Percentiles rank a stretch among this genome's conserved stretches.
These are phyloP conservation scores for Sarcophilus harrisii DNA, from an alignment of 2,797 vertebrate species.

Conservation along the genomic window DNA sequence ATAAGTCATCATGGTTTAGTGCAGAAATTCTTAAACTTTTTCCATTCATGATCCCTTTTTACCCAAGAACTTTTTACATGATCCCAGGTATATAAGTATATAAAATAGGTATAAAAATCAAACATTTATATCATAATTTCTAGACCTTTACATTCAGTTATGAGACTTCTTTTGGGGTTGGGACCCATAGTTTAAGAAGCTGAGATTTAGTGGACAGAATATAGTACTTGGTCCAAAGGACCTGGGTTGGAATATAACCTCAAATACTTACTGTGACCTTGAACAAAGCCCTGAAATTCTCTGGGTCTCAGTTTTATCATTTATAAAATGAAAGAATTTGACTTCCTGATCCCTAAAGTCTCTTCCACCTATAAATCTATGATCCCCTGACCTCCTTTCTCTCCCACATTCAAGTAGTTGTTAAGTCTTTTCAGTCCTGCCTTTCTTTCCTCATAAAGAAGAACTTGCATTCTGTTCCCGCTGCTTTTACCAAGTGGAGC, in stretches of 20 bases:
- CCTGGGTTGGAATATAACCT: not conserved
- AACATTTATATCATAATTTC: too few relatives aligned
- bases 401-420: too few relatives aligned
- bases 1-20: not conserved
- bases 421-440: too few relatives aligned
- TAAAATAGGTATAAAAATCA: too few relatives aligned
- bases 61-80: too few relatives aligned
- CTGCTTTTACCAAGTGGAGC: not conserved
- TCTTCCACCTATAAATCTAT: not conserved
- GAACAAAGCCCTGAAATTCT: not conserved
- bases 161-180: too few relatives aligned
- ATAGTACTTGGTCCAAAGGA: not conserved
- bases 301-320: not conserved
- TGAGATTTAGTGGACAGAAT: not conserved
- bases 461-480: not conserved
- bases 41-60: too few relatives aligned
- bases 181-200: too few relatives aligned
- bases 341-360: too few relatives aligned
- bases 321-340: not conserved
- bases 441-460: not conserved
- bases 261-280: not conserved
- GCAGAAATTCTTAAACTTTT: too few relatives aligned
- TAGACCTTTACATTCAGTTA: too few relatives aligned
- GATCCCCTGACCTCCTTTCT: not conserved
- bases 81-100: too few relatives aligned